Base-by-base conservation (phyloP, 2,888 invertebrate species). In the Lepidonotus clava region DNA sequence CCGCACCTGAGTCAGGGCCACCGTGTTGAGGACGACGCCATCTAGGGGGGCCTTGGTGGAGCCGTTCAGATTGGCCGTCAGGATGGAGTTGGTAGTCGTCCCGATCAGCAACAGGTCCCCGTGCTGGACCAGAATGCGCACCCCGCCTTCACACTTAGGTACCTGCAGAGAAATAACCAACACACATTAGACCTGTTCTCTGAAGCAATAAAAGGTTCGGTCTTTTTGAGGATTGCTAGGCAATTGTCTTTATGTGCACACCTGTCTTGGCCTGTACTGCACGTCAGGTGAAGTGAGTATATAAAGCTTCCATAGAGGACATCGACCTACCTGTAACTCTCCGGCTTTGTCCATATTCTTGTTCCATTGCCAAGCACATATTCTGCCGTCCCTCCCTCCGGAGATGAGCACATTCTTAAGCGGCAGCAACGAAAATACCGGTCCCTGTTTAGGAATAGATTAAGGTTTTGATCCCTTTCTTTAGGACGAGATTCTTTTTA, bases 81-180 rank as follows among this genome's bases (percentile, higher is more conserved):
- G 87, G 76, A 93, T 90, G n/a, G 93, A 92, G 88, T 93, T 93
- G 89, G 92, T 92, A 18, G 93, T 93, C 0, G 93, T 93, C 0
- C 93, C 92, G 21, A 93, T 88, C 6, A 93, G 56, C 34, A 93
- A 90, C 0, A 71, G 67, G 53, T 91, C 91, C 21, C 89, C 87
- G 24, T 89, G 87, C 18, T 90, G 46, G 41, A 90, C 89, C 38
- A 93, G 66, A 89, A 91, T 91, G 1, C 93, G 87, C 1, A 92
- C 90, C 8, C 93, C 93, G 4, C 93, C 93, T 77, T 93, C 93
- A 6, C 88, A 88, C 40, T 87, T 87, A 0, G 93, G 92, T 1
- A 93, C 87, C 93, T 93, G 88, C 11, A 80, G 18, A 32, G n/a
- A 1, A 36, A 56, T 11, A n/a, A 28, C 14, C 46, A 46, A 46